Evolutionary conservation across 2,888 invertebrate species (phyloP), one percentile per base, ranked within the genome.

Genomic region (Gymnoscelis rufifasciata): DNA sequence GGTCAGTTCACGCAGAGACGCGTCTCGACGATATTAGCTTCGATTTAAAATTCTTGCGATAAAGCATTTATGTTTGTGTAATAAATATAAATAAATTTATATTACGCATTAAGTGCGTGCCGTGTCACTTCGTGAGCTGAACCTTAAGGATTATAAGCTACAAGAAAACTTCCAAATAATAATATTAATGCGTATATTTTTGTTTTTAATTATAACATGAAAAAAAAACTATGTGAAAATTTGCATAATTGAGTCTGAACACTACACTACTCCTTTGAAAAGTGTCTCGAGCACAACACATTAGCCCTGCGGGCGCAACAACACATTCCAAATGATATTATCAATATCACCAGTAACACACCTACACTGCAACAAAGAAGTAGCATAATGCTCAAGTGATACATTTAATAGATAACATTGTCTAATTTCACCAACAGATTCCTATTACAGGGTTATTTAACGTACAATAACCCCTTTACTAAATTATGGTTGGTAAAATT

Each of bases 151-250:
- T 3, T 2, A 26, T 6, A 26, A 26, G 33, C 1, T 10, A 35
- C 19, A 15, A 35, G 62, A 60, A 80, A 80, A 79, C 46, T 54
- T 53, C 45, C 11, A 39, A 49, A 38, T 52, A 40, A 45, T 72
- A 70, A 74, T 81, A 79, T 81, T 78, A 80, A 83, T 83, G 83
- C 79, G 74, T 83, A 84, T 86, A 86, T 72, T 84, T 83, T 80
- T 72, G 74, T 71, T 80, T 19, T 83, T 83, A 79, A 80, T 75
- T 77, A 77, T 80, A 80, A 86, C 86, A 84, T 83, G 81, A 74
- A 82, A 86, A 84, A 78, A 82, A 81, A 75, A 53, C 36, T 74
- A 78, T 72, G 79, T 80, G 82, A 83, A 79, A 82, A 79, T 78
- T 78, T 76, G 83, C 84, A 78, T 81, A 79, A 79, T 79, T 65